Conservation (phyloP, 2,888 invertebrate species). For the Hoplodrina ambigua region DNA sequence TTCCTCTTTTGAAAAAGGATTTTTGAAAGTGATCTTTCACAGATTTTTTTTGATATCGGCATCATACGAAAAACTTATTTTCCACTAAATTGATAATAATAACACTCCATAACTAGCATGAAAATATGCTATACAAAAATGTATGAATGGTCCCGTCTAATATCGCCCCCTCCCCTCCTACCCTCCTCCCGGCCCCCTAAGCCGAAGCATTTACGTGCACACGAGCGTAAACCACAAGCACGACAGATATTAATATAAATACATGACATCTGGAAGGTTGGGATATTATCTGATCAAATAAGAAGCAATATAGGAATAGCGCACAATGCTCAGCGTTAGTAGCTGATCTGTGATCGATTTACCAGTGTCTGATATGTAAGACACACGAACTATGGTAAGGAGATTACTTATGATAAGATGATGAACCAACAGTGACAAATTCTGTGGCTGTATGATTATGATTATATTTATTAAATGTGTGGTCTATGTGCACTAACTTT, state of each 20-base stretch:
- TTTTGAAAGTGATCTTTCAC: too few relatives aligned
- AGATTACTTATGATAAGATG: not conserved
- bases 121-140: constrained; percentile 46
- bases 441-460: not conserved
- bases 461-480: not conserved
- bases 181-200: not conserved
- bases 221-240: constrained; percentile 54
- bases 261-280: constrained; percentile 36
- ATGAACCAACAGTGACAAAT: too few relatives aligned
- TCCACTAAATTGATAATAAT: constrained; percentile 19
- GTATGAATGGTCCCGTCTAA: constrained; percentile 47
- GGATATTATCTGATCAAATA: constrained; percentile 31
- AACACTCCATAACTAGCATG: constrained; percentile 10
- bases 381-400: not conserved
- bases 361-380: not conserved
- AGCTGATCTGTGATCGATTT: constrained; percentile 13
- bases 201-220: constrained; percentile 51
- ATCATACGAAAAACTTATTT: not conserved
- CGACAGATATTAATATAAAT: constrained; percentile 59
- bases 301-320: constrained; percentile 26
- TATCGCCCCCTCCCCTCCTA: not conserved
- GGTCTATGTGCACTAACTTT: not conserved
- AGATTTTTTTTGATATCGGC: too few relatives aligned
- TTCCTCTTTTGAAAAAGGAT: too few relatives aligned
- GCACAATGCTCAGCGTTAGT: constrained; percentile 1